phyloP scores from a whole-genome alignment of 2,888 invertebrate genomes.

The Pterostichus niger region DNA sequence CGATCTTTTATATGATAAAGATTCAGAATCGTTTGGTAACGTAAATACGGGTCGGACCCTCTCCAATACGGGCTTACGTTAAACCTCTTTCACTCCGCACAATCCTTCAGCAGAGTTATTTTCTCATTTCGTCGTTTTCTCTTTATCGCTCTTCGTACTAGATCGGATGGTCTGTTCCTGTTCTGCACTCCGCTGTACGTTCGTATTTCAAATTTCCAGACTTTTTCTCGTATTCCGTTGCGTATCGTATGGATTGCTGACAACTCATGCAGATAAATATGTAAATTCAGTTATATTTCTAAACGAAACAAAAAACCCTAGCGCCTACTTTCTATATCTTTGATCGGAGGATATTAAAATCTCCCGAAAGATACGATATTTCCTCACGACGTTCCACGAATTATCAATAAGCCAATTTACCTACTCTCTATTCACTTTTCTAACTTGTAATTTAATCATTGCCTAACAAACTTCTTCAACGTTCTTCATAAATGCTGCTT shows the following conservation, averaged over 20 bases:
- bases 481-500: slow-evolving; percentile 19
- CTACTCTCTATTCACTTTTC: background rate
- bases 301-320: slow-evolving; percentile 62
- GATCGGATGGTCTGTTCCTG: slow-evolving; percentile 44
- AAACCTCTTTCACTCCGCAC: slow-evolving; percentile 70
- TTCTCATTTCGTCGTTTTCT: slow-evolving; percentile 71
- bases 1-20: slow-evolving; percentile 65
- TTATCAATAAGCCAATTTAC: slow-evolving; percentile 38
- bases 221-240: slow-evolving; percentile 49
- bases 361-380: slow-evolving; percentile 9
- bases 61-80: slow-evolving; percentile 70
- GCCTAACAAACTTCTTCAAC: slow-evolving; percentile 39
- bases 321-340: slow-evolving; percentile 59
- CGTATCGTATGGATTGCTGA: slow-evolving; percentile 63
- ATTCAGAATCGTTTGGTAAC: slow-evolving; percentile 64
- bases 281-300: slow-evolving; percentile 65
- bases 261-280: slow-evolving; percentile 66
- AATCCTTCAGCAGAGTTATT: slow-evolving; percentile 71
- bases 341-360: slow-evolving; percentile 21
- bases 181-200: slow-evolving; percentile 18
- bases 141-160: slow-evolving; percentile 70
- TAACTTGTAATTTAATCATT: slow-evolving; percentile 34
- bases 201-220: slow-evolving; percentile 61
- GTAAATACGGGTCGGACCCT: slow-evolving; percentile 66
- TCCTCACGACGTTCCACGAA: background rate